Percentiles rank a stretch among this genome's conserved stretches.
Conservation (phyloP, 2,888 invertebrate genomes). For the Acleris laterana region DNA sequence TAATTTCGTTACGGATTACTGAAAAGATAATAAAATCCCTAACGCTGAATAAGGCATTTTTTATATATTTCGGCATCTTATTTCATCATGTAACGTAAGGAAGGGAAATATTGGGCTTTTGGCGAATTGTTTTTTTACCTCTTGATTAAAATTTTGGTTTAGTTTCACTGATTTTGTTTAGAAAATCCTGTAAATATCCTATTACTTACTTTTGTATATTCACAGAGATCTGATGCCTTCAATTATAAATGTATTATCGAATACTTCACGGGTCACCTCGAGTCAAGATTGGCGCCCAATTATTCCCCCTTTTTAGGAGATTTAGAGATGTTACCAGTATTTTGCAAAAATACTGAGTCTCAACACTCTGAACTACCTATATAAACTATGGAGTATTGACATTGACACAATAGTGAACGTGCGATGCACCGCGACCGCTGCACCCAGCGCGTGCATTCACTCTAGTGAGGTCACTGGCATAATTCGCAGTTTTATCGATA, state of each 20-base stretch:
- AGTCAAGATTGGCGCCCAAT: too few relatives aligned
- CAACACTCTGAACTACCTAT: neutral
- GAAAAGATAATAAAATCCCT: slow-evolving; percentile 6
- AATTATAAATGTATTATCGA: neutral
- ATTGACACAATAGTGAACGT: slow-evolving; percentile 56
- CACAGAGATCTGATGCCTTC: neutral
- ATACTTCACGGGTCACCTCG: too few relatives aligned
- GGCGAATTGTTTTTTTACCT: too few relatives aligned
- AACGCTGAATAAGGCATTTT: slow-evolving; percentile 2
- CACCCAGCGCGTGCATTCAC: slow-evolving; percentile 55
- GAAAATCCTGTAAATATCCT: neutral
- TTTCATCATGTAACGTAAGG: too few relatives aligned
- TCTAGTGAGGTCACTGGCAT: slow-evolving; percentile 54
- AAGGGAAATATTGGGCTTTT: too few relatives aligned
- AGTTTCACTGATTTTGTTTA: neutral
- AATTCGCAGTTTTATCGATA: slow-evolving; percentile 44
- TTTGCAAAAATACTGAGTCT: slow-evolving; percentile 9
- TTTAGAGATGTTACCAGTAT: neutral
- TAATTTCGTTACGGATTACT: slow-evolving; percentile 10
- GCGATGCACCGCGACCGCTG: slow-evolving; percentile 51
- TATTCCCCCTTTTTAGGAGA: too few relatives aligned
- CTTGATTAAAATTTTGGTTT: neutral
- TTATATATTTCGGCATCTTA: too few relatives aligned
- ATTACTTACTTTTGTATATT: neutral
- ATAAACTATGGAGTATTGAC: slow-evolving; percentile 31